Percentiles rank a stretch among this genome's conserved stretches.
phyloP scores from a whole-genome alignment of 2,113 vertebrate species.

The Rhadina sibilatrix region DNA sequence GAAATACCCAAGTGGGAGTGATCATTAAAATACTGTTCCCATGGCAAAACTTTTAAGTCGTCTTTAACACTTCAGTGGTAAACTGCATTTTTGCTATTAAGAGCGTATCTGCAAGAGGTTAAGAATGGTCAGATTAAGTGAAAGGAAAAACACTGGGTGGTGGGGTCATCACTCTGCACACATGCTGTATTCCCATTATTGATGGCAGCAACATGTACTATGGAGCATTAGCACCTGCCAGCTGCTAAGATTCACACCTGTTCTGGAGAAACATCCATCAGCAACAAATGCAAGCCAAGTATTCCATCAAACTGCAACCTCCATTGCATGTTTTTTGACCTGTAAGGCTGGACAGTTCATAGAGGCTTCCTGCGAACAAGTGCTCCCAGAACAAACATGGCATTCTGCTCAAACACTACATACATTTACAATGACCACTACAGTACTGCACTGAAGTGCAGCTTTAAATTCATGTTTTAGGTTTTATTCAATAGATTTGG shows the following conservation, averaged over 20 bases:
- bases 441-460: background rate
- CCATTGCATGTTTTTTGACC: fast-evolving
- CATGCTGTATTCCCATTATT: fast-evolving
- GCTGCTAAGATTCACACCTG: fast-evolving
- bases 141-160: fast-evolving
- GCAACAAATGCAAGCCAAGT: fast-evolving
- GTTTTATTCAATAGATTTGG: background rate
- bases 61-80: fast-evolving
- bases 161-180: fast-evolving
- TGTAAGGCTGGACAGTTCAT: fast-evolving
- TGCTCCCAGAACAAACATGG: fast-evolving
- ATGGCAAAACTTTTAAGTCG: background rate
- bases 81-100: fast-evolving
- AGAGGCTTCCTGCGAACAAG: fast-evolving
- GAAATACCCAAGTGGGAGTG: fast-evolving
- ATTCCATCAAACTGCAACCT: background rate
- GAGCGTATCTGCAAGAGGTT: background rate
- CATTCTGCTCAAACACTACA: fast-evolving
- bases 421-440: fast-evolving
- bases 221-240: fast-evolving
- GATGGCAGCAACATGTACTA: fast-evolving
- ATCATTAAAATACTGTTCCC: background rate
- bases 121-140: background rate
- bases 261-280: no score
- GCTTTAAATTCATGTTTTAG: fast-evolving